phyloP scores from a whole-genome alignment of 2,888 invertebrate genomes.

The Thymelicus acteon region DNA sequence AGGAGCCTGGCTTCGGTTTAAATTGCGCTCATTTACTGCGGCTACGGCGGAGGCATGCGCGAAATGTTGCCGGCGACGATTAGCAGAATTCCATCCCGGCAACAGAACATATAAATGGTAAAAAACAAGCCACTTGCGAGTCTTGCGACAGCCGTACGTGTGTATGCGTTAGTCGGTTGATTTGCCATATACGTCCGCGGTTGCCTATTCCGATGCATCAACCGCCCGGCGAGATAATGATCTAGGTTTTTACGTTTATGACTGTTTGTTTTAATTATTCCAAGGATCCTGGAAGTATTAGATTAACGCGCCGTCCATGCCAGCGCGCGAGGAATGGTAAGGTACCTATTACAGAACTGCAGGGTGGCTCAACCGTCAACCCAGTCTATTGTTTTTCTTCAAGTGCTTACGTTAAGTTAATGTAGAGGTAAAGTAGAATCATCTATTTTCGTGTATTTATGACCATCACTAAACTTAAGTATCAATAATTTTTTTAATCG shows the following conservation, averaged over 20 bases:
- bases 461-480: too few species aligned
- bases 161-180: conserved; percentile 61
- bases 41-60: conserved; percentile 71
- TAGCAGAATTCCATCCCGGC: conserved; percentile 78
- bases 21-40: conserved; percentile 78
- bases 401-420: too few species aligned
- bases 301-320: conserved; percentile 12
- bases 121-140: conserved; percentile 77
- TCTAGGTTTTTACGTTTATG: conserved; percentile 47
- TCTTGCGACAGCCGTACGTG: conserved; percentile 65
- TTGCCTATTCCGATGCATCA: conserved; percentile 49
- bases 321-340: neutral
- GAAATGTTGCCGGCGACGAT: conserved; percentile 78
- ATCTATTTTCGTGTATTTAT: too few species aligned
- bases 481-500: too few species aligned
- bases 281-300: conserved; percentile 27
- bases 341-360: neutral
- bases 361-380: neutral
- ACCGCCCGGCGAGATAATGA: conserved; percentile 61
- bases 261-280: conserved; percentile 46
- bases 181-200: conserved; percentile 65
- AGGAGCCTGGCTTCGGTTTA: conserved; percentile 57
- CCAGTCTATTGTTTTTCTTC: too few species aligned
- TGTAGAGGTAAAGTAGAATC: too few species aligned
- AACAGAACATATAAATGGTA: conserved; percentile 74